Conservation (phyloP, 2,888 invertebrate genomes). For the Caenorhabditis angaria region DNA sequence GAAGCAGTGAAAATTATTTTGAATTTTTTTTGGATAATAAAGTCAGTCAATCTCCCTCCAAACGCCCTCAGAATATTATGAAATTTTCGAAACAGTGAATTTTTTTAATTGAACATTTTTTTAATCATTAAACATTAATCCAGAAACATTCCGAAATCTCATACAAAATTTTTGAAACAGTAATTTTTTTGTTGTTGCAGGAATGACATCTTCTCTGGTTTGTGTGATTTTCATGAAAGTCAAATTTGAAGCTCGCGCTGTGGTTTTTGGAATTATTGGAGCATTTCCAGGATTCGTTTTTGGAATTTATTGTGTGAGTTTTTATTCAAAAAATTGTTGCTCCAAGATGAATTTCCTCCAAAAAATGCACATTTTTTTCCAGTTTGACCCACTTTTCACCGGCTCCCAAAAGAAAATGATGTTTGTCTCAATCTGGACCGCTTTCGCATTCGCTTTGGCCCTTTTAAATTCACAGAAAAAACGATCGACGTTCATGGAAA, state of each 20-base stretch:
- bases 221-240: constrained; percentile 66
- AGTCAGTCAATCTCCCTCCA: too few species aligned
- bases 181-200: constrained; percentile 27
- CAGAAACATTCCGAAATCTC: too few species aligned
- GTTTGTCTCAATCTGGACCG: constrained; percentile 71
- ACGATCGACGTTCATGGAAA: constrained; percentile 48
- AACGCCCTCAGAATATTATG: too few species aligned
- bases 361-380: too few species aligned
- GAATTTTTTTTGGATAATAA: too few species aligned
- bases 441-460: constrained; percentile 71
- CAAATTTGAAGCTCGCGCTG: constrained; percentile 56
- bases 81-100: too few species aligned
- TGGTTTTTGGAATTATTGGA: constrained; percentile 62
- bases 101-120: too few species aligned
- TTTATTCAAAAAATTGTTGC: not conserved
- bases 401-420: constrained; percentile 70
- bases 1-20: too few species aligned
- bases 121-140: too few species aligned
- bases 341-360: too few species aligned
- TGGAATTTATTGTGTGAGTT: constrained; percentile 56
- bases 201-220: constrained; percentile 69
- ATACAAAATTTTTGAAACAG: not conserved
- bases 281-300: constrained; percentile 64
- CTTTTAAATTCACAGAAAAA: constrained; percentile 67
- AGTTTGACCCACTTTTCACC: constrained; percentile 61